Base-by-base conservation (phyloP, 2,797 vertebrate species). In the Melanotaenia maccullochi region DNA sequence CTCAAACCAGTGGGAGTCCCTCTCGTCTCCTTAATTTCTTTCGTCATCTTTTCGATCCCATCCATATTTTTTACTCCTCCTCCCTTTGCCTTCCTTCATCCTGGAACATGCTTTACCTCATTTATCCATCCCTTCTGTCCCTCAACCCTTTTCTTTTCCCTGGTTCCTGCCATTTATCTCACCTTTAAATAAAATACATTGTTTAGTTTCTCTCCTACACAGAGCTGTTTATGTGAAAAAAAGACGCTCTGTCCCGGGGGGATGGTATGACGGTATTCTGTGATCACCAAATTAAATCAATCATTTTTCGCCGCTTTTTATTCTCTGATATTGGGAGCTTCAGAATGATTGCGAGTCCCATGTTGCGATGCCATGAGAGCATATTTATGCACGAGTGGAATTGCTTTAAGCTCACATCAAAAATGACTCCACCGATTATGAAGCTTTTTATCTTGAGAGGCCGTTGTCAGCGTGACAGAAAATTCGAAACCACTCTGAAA, bases 1-100 rank as follows among this genome's bases (percentile, higher is more conserved):
- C 54, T 69, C 42, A 28, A 47, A 58, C 2, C 33, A 49, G 61
- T 8, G 24, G 73, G 35, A 76, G 18, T 42, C 47, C 28, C 49
- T 40, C 18, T 36, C 1, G 0, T 25, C 2, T 6, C 20, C 38
- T 24, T 3, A 0, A 22, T 40, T 56, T 47, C 28, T 35, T 24
- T 57, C 7, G n/a, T 20, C 40, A 25, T 49, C 47, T 52, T 22
- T 51, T 25, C 0, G 1, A 61, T 47, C 36, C 24, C 6, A 22
- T 66, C 22, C 8, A 7, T 32, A 38, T 33, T 28, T 33, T 58
- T 25, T 3, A n/a, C 6, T 22, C n/a, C 38, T 47, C 28, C 25
- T 8, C 36, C n/a, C 36, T 9, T 55, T 52, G 6, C 11, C 52
- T 38, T 47, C 42, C 42, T 47, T 44, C 16, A 44, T 44, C 42